Evolutionary conservation across 2,888 invertebrate genomes (phyloP), one percentile per base, ranked within the genome.

Genomic region (Erebia ligea): DNA sequence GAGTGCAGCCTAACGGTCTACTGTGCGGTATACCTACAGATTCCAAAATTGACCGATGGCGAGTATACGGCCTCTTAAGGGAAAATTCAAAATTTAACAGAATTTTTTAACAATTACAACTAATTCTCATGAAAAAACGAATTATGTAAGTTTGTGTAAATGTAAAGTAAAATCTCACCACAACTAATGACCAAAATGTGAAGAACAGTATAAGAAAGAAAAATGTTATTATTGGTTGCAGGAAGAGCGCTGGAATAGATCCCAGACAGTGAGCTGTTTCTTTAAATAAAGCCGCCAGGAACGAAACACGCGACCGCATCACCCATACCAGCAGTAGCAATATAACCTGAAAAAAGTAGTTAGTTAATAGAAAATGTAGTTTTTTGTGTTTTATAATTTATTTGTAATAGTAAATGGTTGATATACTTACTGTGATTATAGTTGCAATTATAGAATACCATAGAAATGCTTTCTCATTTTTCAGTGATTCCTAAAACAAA

Each of bases 191-290:
- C 98, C 98, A 99, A 90, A 97, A 97, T 73, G 96, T 90, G 78
- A 98, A 96, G 87, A 98, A 98, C 66, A 95, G 82, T 25, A 96
- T 88, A 0, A 99, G 94, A 72, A 96, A 95, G 73, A 96, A 79
- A 85, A 98, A 98, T 0, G 98, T 98, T 81, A 97, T 88, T 15
- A 97, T 86, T 0, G 98, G 98, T 82, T 98, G 98, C 57, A 98
- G 91, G 82, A 98, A 95, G 61, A 99, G 93, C 4, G 96, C 95
- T 0, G 99, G 98, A 78, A 98, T 95, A 78, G 96, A 96, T 70
- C 96, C 95, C 79, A 99, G 94, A 83, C 98, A 98, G 80, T 96
- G 95, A 15, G 98, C 97, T 1, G 98, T 98, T 89, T 98, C 98
- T 83, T 96, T 96, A 85, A 99, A 98, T 72, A 99, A 90, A 21